Base-by-base conservation (phyloP, 1,140 invertebrate genomes). In the Caenorhabditis latens region DNA sequence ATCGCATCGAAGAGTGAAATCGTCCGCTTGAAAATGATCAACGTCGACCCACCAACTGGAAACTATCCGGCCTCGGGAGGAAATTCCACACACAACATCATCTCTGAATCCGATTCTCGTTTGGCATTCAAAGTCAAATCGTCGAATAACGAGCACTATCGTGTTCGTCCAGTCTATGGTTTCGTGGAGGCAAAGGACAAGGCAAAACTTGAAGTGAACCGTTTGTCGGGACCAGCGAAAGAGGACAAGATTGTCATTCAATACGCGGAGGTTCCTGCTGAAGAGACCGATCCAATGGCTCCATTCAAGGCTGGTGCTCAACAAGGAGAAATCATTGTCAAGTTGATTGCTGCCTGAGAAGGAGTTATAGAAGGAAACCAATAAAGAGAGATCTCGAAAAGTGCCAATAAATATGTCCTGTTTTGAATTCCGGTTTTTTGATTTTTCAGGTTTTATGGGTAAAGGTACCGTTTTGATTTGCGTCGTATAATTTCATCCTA, bases 221-320 rank as follows among this genome's bases (percentile, higher is more conserved):
- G 90, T 53, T 46, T 89, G 14, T 21, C 53, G n/a, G 90, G 90
- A 55, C 90, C 90, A 19, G 43, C 90, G 9, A 91, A 90, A 58
- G 90, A 90, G 61, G 90, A 90, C 83, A 90, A 90, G 63, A 71
- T 90, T 50, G 90, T 90, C 24, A 83, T 90, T 50, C 90, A 91
- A 58, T 90, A 90, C 87, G 90, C 90, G 13, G 90, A 91, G 53
- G 90, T 90, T 13, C 90, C 90, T 13, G 89, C 87, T 21, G 90
- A 90, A 43, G 90, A 90, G 67, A 84, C 65, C 50, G 90, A 90
- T 55, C 86, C 90, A 46, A 65, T 84, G 67, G 90, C 90, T 16
- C 90, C 90, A 14, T 90, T 90, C 87, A 89, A 89, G 53, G 90
- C 90, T 43, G 89, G 87, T 16, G 90, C 90, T 43, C 90, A 90